These are phyloP conservation scores for Xiphophorus birchmanni DNA, from an alignment of 2,797 vertebrate genomes.

Conservation along the genomic window DNA sequence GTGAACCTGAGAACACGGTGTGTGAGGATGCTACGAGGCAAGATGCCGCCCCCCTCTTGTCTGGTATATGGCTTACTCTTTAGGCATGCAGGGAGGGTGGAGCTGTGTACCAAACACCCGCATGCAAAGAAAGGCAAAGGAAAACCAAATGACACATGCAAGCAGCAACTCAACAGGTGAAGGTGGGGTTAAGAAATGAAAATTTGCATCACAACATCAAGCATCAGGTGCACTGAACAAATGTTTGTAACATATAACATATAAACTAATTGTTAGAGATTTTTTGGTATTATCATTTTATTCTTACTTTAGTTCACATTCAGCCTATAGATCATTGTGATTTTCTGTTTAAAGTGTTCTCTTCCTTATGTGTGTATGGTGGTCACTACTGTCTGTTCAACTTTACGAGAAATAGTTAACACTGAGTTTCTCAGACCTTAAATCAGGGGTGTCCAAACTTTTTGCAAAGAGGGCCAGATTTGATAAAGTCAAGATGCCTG, in stretches of 20 bases:
- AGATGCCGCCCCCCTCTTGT: conserved; percentile 75
- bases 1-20: conserved; percentile 86
- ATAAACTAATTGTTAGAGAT: too few species aligned
- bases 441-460: too few species aligned
- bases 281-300: too few species aligned
- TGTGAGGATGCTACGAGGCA: conserved; percentile 80
- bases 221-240: background rate
- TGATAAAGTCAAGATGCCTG: too few species aligned
- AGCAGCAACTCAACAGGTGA: conserved; percentile 12
- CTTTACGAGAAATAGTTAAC: too few species aligned
- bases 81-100: conserved; percentile 89
- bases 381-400: too few species aligned
- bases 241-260: background rate
- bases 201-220: conserved; percentile 6
- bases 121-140: conserved; percentile 62
- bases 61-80: conserved; percentile 84
- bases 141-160: conserved; percentile 56
- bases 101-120: conserved; percentile 76
- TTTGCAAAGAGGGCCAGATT: too few species aligned
- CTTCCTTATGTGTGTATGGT: too few species aligned
- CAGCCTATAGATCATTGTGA: too few species aligned
- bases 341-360: too few species aligned
- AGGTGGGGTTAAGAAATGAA: conserved; percentile 2
- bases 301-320: too few species aligned
- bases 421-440: too few species aligned